These are phyloP conservation scores for Etia nguti DNA, from an alignment of 2,113 vertebrate species.

Conservation along the genomic window DNA sequence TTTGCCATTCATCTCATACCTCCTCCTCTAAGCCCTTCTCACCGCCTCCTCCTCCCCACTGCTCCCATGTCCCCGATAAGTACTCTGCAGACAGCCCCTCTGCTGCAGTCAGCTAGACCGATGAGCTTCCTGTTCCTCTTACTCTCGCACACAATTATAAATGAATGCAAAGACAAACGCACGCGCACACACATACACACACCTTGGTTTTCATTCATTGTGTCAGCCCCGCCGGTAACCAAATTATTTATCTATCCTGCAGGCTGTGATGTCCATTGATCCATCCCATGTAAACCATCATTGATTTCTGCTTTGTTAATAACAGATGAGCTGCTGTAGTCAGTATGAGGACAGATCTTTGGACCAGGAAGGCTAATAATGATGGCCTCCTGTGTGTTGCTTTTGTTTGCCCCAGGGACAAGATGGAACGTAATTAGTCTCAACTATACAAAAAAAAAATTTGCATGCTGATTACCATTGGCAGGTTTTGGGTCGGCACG, in stretches of 20 bases:
- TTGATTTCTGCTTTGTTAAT: slow-evolving; percentile 48
- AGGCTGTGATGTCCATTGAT: slow-evolving; percentile 23
- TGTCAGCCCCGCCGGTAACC: background rate
- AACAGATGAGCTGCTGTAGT: slow-evolving; percentile 15
- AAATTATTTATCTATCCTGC: slow-evolving; percentile 10
- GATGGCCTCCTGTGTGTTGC: slow-evolving; percentile 16
- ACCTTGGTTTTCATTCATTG: background rate
- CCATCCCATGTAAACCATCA: slow-evolving; percentile 36
- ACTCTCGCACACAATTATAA: background rate
- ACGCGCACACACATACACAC: background rate
- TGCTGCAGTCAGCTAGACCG: slow-evolving; percentile 16
- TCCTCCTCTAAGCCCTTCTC: background rate
- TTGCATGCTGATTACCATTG: background rate
- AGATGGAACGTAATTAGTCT: slow-evolving; percentile 21
- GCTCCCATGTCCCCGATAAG: slow-evolving; percentile 16
- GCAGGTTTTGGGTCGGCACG: background rate
- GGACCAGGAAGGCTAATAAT: background rate
- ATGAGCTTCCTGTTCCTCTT: slow-evolving; percentile 3
- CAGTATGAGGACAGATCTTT: background rate
- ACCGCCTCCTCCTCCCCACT: background rate
- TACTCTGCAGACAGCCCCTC: slow-evolving; percentile 16
- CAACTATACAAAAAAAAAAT: background rate
- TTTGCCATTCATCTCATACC: slow-evolving; percentile 29
- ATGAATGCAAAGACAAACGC: background rate
- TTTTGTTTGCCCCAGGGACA: background rate